Evolutionary conservation across 2,888 invertebrate genomes (phyloP).

Genomic region (Arctia plantaginis): DNA sequence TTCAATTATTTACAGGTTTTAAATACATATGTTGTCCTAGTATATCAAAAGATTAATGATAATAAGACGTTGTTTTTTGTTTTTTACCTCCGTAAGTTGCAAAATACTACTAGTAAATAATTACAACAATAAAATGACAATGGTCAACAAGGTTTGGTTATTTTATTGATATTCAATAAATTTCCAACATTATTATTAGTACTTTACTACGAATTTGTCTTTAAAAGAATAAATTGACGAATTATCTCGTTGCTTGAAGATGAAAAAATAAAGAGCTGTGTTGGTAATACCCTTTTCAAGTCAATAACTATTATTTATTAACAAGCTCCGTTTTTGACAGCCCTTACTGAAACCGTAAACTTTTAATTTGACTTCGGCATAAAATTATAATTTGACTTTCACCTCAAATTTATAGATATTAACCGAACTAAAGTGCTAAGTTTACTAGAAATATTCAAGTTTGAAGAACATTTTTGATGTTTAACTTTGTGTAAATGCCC

Average conservation of each 20-base stretch:
- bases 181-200: background rate
- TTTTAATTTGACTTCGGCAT: conserved; percentile 36
- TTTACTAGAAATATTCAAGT: conserved; percentile 30
- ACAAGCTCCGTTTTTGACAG: conserved; percentile 12
- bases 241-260: background rate
- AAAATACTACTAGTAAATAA: too few species aligned
- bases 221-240: background rate
- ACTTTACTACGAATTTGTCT: background rate
- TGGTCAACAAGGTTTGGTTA: too few species aligned
- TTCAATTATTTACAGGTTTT: too few species aligned
- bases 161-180: too few species aligned
- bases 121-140: too few species aligned
- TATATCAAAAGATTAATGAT: too few species aligned
- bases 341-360: conserved; percentile 36
- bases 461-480: conserved; percentile 30
- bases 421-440: conserved; percentile 43
- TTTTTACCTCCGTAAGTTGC: too few species aligned
- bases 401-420: conserved; percentile 44
- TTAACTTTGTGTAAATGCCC: conserved; percentile 25
- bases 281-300: background rate
- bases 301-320: background rate
- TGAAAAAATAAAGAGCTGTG: background rate
- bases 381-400: conserved; percentile 50
- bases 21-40: too few species aligned
- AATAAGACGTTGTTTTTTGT: too few species aligned